These are phyloP conservation scores for Venturia canescens DNA, from an alignment of 1,140 invertebrate species.

Conservation along the genomic window DNA sequence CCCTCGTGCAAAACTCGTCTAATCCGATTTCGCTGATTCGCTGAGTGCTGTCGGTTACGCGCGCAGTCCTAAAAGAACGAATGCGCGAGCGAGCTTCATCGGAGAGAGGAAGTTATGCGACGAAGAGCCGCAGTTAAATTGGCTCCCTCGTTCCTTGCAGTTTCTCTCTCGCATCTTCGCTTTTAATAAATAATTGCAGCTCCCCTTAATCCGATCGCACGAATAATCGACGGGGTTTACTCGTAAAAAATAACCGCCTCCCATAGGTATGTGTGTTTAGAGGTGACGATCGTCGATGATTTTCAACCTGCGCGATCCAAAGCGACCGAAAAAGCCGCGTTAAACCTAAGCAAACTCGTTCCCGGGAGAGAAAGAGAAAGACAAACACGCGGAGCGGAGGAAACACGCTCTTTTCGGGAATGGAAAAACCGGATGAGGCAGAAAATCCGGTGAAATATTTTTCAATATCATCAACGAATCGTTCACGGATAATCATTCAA, in stretches of 20 bases:
- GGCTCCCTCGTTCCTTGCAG: background rate
- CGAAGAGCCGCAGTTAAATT: background rate
- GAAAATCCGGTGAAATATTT: slow-evolving; percentile 14
- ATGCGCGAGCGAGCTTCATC: background rate
- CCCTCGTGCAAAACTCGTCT: background rate
- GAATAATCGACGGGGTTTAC: background rate
- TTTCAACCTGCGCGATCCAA: background rate
- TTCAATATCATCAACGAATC: slow-evolving; percentile 5
- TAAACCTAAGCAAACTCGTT: background rate
- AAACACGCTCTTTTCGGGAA: background rate
- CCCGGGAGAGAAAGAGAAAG: background rate
- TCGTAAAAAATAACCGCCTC: slow-evolving; percentile 10
- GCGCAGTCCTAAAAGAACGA: background rate
- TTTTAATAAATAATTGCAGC: background rate
- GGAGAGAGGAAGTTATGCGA: background rate
- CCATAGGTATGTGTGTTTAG: background rate
- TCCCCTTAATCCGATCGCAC: slow-evolving; percentile 4
- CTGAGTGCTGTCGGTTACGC: background rate
- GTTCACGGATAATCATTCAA: background rate
- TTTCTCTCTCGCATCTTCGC: background rate
- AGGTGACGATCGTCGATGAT: slow-evolving; percentile 8
- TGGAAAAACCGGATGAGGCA: background rate
- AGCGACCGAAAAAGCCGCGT: background rate
- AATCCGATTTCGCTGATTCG: slow-evolving; percentile 27
- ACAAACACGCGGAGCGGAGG: background rate